A percentile compares a stretch with the other conserved stretches of the same genome.
Evolutionary conservation across 2,888 invertebrate species (phyloP).

Genomic region (Oxytorus armatus): DNA sequence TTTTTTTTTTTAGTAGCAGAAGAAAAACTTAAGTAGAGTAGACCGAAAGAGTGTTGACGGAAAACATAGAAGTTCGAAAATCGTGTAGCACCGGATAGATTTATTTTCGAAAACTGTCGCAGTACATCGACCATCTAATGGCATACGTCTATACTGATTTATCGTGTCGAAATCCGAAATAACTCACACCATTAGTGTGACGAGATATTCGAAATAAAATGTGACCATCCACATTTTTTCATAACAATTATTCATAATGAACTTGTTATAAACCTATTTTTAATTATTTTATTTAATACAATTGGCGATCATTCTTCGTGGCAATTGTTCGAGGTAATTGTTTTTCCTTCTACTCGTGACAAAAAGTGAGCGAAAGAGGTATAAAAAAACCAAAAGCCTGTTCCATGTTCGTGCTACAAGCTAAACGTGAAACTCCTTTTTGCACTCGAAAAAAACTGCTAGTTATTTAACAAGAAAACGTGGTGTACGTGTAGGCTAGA

Average conservation of each 20-base stretch:
- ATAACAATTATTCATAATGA: background rate
- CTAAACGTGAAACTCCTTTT: constrained; percentile 36
- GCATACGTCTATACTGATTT: background rate
- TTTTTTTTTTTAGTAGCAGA: background rate
- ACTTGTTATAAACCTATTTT: no score
- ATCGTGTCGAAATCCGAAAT: background rate
- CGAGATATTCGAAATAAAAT: background rate
- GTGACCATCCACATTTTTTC: background rate
- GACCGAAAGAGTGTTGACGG: background rate
- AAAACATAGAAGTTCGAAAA: constrained; percentile 11
- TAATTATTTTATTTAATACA: background rate
- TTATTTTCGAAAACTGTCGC: constrained; percentile 10
- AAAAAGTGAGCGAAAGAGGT: background rate
- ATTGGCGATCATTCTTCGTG: background rate
- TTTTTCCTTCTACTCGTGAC: background rate
- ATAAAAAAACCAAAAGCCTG: constrained; percentile 11
- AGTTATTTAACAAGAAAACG: background rate
- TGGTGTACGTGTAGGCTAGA: background rate
- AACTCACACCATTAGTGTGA: no score
- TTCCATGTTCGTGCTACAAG: constrained; percentile 1
- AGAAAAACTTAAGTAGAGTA: background rate
- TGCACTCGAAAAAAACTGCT: background rate
- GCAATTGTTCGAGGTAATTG: background rate
- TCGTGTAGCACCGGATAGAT: constrained; percentile 18
- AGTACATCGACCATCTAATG: background rate